Evolutionary conservation across 2,888 invertebrate species (phyloP).

Genomic region (Tipula lateralis): DNA sequence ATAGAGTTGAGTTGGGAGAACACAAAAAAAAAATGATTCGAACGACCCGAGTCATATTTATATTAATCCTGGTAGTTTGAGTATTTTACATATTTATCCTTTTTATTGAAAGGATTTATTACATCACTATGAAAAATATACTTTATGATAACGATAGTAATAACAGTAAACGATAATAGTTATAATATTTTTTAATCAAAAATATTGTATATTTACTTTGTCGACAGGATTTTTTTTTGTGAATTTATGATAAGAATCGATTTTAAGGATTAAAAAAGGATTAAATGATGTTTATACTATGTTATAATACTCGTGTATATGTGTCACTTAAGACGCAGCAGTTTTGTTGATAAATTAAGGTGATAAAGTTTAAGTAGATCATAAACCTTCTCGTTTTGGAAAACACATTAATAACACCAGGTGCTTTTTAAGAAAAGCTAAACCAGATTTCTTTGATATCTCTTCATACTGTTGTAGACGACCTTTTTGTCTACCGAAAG

Average conservation of each 20-base stretch:
- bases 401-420: no score
- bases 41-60: neutral
- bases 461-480: no score
- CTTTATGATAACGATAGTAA: neutral
- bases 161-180: constrained; percentile 15
- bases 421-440: no score
- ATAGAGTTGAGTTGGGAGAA: neutral
- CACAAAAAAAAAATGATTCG: neutral
- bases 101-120: constrained; percentile 19
- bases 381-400: neutral
- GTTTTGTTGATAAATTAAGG: neutral
- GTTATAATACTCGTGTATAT: neutral
- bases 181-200: constrained; percentile 19
- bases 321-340: neutral
- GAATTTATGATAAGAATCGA: constrained; percentile 19
- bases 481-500: no score
- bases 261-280: constrained; percentile 4
- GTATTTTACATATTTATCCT: constrained; percentile 24
- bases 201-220: neutral
- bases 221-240: neutral
- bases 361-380: neutral
- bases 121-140: neutral
- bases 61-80: constrained; percentile 19
- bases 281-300: neutral
- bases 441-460: no score